Evolutionary conservation across 2,888 invertebrate species (phyloP), one percentile per base, ranked within the genome.

Genomic region (Cantharis rufa): DNA sequence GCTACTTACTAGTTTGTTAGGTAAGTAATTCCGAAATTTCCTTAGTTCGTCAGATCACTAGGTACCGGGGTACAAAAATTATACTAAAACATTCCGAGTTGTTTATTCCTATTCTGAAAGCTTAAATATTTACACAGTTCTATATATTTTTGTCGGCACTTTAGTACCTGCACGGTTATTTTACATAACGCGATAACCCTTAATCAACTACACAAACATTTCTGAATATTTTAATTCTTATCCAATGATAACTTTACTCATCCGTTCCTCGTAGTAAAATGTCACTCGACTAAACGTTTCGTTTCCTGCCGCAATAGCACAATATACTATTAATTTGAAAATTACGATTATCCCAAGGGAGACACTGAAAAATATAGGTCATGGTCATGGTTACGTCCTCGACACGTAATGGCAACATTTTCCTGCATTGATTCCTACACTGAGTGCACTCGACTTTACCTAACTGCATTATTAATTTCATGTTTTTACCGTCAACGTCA

Each of bases 1-100:
- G 85, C 85, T 93, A 79, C 89, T 90, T 82, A 95, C 95, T 74
- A 87, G 89, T 79, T 83, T 94, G 78, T 95, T 94, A 91, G 93
- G 95, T 95, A 89, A 92, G 94, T 91, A 11, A n/a, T n/a, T n/a
- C 48, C 1, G n/a, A 48, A 48, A 7, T 48, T 48, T 0, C 10
- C 2, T 27, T 27, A 27, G 21, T 24, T 27, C 15, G 3, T 21
- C 21, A 24, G n/a, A 48, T 48, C 1, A n/a, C 27, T 11, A 11
- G n/a, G 3, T n/a, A 48, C 3, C 32, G n/a, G 13, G 13, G 4
- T n/a, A n/a, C n/a, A n/a, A n/a, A n/a, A n/a, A n/a, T n/a, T n/a
- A n/a, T n/a, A n/a, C n/a, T n/a, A 32, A 13, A 32, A 32, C 32
- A 4, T 32, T 32, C 13, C 1, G n/a, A 13, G 1, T 48, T n/a